Base-by-base conservation (phyloP, 2,888 invertebrate genomes). In the Brachypterus glaber region DNA sequence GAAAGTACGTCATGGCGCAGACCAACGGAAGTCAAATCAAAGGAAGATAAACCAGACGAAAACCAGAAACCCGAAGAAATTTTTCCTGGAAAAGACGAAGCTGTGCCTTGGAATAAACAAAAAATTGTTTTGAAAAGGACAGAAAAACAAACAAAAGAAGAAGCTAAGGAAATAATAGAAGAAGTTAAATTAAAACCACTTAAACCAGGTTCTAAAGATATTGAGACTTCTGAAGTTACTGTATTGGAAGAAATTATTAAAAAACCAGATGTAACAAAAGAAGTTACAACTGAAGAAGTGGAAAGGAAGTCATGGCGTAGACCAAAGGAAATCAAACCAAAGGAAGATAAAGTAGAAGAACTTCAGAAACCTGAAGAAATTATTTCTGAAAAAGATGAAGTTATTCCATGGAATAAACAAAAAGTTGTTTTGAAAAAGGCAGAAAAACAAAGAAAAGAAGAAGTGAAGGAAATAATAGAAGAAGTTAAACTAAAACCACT, bases 71-170 rank as follows among this genome's bases (percentile, higher is more conserved):
- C n/a, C 21, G 26, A 40, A 39, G 34, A 40, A 40, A 35, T 55
- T 21, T 68, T 76, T 18, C 39, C 40, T 76, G 39, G 72, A 35
- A 38, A 51, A 37, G 44, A 50, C 41, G 43, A 47, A 33, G 47
- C 37, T n/a, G 13, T 51, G 44, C 72, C 74, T n/a, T 76, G 76
- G 76, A 82, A 73, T 8, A 73, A 81, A 53, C 77, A 82, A 62
- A 68, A 71, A 40, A 66, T 74, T 14, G 62, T 56, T 24, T 52
- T 76, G 11, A 76, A 72, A 45, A 63, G 57, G 43, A 54, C 67
- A 2, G 59, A 54, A 37, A 50, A 49, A 12, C 58, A 67, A 42
- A 64, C 61, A 48, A 62, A 63, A 46, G 71, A 74, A 37, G 69
- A 68, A 69, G 31, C 38, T 17, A 48, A 46, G 45, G 52, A 48